Evolutionary conservation across 2,113 vertebrate genomes (phyloP).

Genomic region (Limnothrissa miodon): DNA sequence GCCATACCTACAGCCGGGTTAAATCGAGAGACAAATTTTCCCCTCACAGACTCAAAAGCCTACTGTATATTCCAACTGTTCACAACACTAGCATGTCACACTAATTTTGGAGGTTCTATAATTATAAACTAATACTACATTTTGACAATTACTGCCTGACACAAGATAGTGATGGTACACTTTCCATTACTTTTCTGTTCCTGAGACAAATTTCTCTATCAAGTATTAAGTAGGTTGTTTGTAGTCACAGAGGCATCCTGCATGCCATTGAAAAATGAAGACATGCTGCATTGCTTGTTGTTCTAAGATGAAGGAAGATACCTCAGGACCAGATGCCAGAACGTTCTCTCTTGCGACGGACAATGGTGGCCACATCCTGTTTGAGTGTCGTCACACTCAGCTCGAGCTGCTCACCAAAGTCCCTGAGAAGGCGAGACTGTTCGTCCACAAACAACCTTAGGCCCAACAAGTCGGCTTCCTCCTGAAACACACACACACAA

Average conservation of each 20-base stretch:
- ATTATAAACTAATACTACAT: neutral
- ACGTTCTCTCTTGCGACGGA: constrained; percentile 78
- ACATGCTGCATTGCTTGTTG: neutral
- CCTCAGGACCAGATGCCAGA: constrained; percentile 63
- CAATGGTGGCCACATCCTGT: constrained; percentile 80
- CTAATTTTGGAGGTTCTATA: neutral
- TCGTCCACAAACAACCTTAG: constrained; percentile 76
- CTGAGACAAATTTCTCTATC: neutral
- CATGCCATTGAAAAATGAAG: neutral
- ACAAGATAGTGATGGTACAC: neutral
- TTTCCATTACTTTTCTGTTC: neutral
- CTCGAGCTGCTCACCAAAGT: constrained; percentile 81
- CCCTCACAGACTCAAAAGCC: too few species aligned
- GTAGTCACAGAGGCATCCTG: neutral
- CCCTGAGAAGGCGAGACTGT: constrained; percentile 73
- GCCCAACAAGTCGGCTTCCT: constrained; percentile 73
- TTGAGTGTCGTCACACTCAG: constrained; percentile 77
- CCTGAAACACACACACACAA: constrained; percentile 56
- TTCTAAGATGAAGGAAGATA: too few species aligned
- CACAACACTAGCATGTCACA: neutral
- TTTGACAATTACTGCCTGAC: neutral
- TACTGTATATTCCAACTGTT: too few species aligned
- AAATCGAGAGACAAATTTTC: too few species aligned
- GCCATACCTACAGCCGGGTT: too few species aligned
- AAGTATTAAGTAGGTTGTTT: neutral